A percentile compares a stretch with the other conserved stretches of the same genome.
phyloP scores from a whole-genome alignment of 2,113 vertebrate species.

The Poecile atricapillus region DNA sequence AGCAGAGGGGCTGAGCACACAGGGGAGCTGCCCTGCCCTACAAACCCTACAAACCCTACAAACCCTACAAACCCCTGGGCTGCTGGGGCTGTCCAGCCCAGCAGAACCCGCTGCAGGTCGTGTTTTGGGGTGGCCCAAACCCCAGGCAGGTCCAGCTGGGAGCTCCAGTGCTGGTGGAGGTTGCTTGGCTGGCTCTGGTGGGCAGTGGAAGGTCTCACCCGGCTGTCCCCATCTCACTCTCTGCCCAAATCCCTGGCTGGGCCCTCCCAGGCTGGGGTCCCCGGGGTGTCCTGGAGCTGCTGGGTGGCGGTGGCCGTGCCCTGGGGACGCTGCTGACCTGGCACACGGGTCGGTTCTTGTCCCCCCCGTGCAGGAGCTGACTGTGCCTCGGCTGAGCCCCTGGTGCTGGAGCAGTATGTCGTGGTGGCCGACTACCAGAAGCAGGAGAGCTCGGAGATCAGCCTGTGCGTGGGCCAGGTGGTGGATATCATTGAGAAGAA shows the following conservation, averaged over 20 bases:
- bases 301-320: background rate
- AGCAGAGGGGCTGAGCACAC: background rate
- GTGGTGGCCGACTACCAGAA: slow-evolving; percentile 96
- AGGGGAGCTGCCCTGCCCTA: background rate
- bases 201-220: background rate
- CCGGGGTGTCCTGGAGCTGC: background rate
- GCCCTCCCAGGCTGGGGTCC: background rate
- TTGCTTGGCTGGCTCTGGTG: background rate
- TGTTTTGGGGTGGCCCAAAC: rapidly evolving
- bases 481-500: slow-evolving; percentile 99
- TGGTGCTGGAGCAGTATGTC: slow-evolving; percentile 94
- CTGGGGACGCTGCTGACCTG: background rate
- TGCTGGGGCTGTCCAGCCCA: background rate
- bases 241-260: background rate
- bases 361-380: slow-evolving; percentile 78
- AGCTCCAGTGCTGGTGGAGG: background rate
- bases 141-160: background rate
- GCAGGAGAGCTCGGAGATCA: slow-evolving; percentile 98
- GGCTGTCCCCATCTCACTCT: background rate
- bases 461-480: slow-evolving; percentile 90
- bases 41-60: background rate
- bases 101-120: background rate
- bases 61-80: too few species aligned
- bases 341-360: slow-evolving; percentile 10
- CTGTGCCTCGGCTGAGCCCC: slow-evolving; percentile 79